Base-by-base conservation (phyloP, 2,888 invertebrate species). In the Plagodis pulveraria region DNA sequence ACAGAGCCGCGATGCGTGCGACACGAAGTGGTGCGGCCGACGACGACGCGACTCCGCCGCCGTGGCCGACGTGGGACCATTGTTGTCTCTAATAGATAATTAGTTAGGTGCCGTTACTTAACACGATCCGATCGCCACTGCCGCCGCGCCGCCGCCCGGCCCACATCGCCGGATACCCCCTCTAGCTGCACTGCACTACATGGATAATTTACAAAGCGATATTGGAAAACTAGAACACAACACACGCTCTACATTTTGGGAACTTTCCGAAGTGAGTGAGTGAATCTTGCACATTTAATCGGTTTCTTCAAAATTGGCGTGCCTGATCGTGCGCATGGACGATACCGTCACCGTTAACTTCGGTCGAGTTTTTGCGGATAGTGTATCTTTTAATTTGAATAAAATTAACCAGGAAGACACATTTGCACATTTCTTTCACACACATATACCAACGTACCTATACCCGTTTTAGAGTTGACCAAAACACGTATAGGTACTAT, bases 71-170 rank as follows among this genome's bases (percentile, higher is more conserved):
- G 89, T 89, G 88, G 78, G 83, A 80, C 88, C 81, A 89, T 91
- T 91, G 90, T 91, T 86, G 87, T 77, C 81, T 82, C 56, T 89
- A 87, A 90, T 89, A 89, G 88, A 84, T 90, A 90, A 91, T 91
- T 91, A 91, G 90, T 81, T 83, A 77, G 82, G 73, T 89, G 82
- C 90, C 90, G 91, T 91, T 91, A 91, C 72, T 74, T 83, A 82
- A 85, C 83, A 83, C 83, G 84, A 87, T 80, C 81, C 75, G 81
- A 84, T 84, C 79, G 80, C 80, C 79, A 82, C 83, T 78, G 79
- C 78, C 77, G 78, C 74, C 65, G 76, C 77, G 78, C 74, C 65
- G 76, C 68, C 76, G 82, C 70, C 48, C 22, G 67, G 57, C 80
- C 83, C 82, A 84, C 81, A 83, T 85, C 75, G 72, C 67, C 69